Conservation (phyloP, 1,140 invertebrate genomes). For the Agrypnia vestita region DNA sequence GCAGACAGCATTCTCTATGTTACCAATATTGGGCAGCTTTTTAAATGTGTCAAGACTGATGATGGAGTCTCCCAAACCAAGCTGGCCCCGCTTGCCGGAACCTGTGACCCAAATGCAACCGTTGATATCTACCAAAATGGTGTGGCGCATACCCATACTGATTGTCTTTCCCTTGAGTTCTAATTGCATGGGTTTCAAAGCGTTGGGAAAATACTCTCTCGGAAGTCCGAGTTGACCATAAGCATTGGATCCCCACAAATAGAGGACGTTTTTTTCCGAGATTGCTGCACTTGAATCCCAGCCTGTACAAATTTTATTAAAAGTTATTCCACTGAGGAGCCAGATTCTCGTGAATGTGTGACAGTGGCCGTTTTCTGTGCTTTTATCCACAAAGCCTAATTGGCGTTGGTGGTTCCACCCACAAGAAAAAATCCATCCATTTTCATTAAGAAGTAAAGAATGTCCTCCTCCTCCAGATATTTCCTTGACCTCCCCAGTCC, state of each 20-base stretch:
- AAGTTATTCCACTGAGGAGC: conserved; percentile 73
- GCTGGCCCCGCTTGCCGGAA: conserved; percentile 77
- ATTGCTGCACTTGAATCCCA: conserved; percentile 83
- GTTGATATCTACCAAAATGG: conserved; percentile 78
- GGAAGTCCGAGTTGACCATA: conserved; percentile 82
- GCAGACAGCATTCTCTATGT: conserved; percentile 76
- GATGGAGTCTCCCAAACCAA: conserved; percentile 73
- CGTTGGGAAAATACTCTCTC: conserved; percentile 67
- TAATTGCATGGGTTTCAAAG: conserved; percentile 66
- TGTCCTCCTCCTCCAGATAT: conserved; percentile 86
- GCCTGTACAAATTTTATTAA: conserved; percentile 78
- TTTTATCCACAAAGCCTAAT: conserved; percentile 74
- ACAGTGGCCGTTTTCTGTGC: conserved; percentile 63
- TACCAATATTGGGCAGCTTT: conserved; percentile 74
- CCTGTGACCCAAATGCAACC: conserved; percentile 77
- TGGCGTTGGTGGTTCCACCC: conserved; percentile 92
- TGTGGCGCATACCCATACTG: conserved; percentile 79
- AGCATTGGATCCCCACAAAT: conserved; percentile 84
- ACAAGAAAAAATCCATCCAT: conserved; percentile 84
- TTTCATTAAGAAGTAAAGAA: conserved; percentile 78
- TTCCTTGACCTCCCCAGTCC: conserved; percentile 70
- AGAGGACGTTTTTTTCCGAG: conserved; percentile 76
- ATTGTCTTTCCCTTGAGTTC: conserved; percentile 66
- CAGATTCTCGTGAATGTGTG: conserved; percentile 73
- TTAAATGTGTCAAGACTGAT: conserved; percentile 71